Evolutionary conservation across 2,797 vertebrate genomes (phyloP).

Genomic region (Nannoperca australis): DNA sequence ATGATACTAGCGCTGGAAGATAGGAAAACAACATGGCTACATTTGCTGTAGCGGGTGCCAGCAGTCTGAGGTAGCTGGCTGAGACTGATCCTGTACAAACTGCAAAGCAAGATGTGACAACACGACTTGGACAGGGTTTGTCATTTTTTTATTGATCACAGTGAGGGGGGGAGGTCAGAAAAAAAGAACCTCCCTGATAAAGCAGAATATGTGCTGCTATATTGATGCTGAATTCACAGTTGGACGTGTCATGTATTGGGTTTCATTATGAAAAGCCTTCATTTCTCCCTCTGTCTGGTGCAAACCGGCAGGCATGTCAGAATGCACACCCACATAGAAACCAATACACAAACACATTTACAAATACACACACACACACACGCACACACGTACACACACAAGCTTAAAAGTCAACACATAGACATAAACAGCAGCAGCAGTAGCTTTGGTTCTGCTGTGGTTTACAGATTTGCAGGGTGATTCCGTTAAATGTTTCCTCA

Average conservation of each 20-base stretch:
- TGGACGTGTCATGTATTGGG: constrained; percentile 64
- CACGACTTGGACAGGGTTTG: constrained; percentile 42
- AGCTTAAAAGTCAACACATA: constrained; percentile 10
- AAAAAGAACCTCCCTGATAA: constrained; percentile 24
- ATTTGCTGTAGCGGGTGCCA: constrained; percentile 32
- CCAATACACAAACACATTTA: constrained; percentile 21
- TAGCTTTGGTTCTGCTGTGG: constrained; percentile 33
- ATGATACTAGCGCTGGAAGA: constrained; percentile 28
- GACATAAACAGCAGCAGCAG: constrained; percentile 8
- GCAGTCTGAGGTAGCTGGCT: constrained; percentile 32
- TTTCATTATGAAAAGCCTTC: constrained; percentile 70
- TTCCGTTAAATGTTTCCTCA: constrained; percentile 34
- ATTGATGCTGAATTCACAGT: constrained; percentile 67
- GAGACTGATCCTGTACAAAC: constrained; percentile 41
- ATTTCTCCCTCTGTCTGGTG: constrained; percentile 43
- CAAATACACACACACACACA: constrained; percentile 7
- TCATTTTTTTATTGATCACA: constrained; percentile 65
- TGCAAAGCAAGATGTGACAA: constrained; percentile 54
- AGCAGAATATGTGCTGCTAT: constrained; percentile 46
- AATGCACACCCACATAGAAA: constrained; percentile 54
- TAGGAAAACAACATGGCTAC: constrained; percentile 25
- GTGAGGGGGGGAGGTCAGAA: constrained; percentile 22
- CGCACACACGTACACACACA: background rate
- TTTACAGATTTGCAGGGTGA: constrained; percentile 41
- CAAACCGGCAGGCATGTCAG: constrained; percentile 59